A percentile compares a stretch with the other conserved stretches of the same genome.
These are phyloP conservation scores for Apeltes quadracus DNA, from an alignment of 2,113 vertebrate genomes.

Conservation along the genomic window DNA sequence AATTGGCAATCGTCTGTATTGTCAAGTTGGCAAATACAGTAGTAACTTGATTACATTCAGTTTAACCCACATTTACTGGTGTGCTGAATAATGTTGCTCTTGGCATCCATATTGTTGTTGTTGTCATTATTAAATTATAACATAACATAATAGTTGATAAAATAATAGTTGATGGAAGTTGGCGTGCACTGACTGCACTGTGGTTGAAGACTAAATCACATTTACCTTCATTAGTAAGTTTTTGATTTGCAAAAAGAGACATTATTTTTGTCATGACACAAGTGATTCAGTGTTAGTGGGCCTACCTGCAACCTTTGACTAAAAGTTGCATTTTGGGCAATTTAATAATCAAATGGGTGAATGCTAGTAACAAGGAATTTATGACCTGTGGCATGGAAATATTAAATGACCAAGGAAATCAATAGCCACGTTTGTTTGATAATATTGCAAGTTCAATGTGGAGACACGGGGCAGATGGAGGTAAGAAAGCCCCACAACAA, in stretches of 20 bases:
- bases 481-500: conserved; percentile 54
- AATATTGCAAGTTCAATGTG: conserved; percentile 49
- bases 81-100: too few species aligned
- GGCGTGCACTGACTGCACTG: not conserved
- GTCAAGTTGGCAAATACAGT: conserved; percentile 1
- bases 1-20: not conserved
- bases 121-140: too few species aligned
- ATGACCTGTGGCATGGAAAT: conserved; percentile 32
- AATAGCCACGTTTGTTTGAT: conserved; percentile 56
- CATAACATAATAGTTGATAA: too few species aligned
- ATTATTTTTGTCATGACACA: conserved; percentile 10
- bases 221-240: too few species aligned
- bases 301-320: conserved; percentile 45
- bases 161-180: conserved; percentile 16
- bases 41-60: not conserved
- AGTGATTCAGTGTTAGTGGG: conserved; percentile 37
- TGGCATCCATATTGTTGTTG: too few species aligned
- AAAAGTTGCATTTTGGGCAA: conserved; percentile 44
- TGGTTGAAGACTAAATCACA: too few species aligned
- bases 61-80: not conserved
- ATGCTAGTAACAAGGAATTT: conserved; percentile 30
- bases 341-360: conserved; percentile 51
- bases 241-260: too few species aligned
- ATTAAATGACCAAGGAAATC: conserved; percentile 58
- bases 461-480: conserved; percentile 64